Base-by-base conservation (phyloP, 1,140 invertebrate genomes). In the Mycetomoellerius zeteki region DNA sequence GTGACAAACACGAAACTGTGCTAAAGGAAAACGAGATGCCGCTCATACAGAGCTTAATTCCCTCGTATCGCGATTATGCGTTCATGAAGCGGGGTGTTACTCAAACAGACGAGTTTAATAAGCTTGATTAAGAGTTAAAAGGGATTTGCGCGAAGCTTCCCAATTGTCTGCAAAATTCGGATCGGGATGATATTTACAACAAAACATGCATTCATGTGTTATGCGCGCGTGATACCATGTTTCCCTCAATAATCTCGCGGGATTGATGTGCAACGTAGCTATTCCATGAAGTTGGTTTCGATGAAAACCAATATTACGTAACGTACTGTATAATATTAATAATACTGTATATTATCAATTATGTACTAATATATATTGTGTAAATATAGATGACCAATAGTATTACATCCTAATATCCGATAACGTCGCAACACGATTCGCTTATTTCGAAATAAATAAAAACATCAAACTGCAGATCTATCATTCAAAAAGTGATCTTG, bases 261-360 rank as follows among this genome's bases (percentile, higher is more conserved):
- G 5, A 60, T 73, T 73, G n/a, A 75, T 84, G 27, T 52, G 43
- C 43, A 67, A 80, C 8, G 19, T 14, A 5, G n/a, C 21, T 82
- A 82, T 73, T 81, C 27, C 54, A 6, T 19, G 65, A 47, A n/a
- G 21, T 3, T n/a, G 52, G 6, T 56, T 82, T 72, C 33, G 30
- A 72, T 56, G 33, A 56, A 71, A 54, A 43, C 24, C 50, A 71
- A 71, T 71, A 81, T 72, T 56, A 58, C 24, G 24, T 27, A 14
- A 64, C n/a, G 8, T 56, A 43, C n/a, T 37, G 14, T 54, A 80
- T 30, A 64, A 27, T 24, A 52, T n/a, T n/a, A n/a, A n/a, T n/a
- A n/a, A n/a, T n/a, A n/a, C n/a, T n/a, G n/a, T n/a, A n/a, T n/a
- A n/a, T 80, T 54, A 80, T 33, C 62, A 69, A 37, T 80, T 50